Evolutionary conservation across 2,797 vertebrate species (phyloP).

Genomic region (Parambassis ranga): DNA sequence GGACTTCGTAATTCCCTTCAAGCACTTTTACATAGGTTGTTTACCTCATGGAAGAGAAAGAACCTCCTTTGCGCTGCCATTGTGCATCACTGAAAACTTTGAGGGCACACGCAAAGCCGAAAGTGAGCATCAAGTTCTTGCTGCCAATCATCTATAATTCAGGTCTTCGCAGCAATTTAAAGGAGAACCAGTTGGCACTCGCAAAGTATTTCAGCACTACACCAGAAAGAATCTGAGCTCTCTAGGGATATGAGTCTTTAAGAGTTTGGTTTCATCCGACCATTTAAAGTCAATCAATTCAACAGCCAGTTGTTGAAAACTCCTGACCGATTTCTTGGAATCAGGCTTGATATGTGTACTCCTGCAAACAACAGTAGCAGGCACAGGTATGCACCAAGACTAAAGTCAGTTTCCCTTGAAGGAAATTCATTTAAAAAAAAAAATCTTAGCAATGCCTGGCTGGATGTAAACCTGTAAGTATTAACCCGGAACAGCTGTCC

Average conservation of each 20-base stretch:
- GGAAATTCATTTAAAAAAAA: constrained; percentile 47
- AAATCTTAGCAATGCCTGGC: constrained; percentile 48
- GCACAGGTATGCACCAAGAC: constrained; percentile 35
- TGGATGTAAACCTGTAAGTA: constrained; percentile 72
- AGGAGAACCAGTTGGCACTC: constrained; percentile 43
- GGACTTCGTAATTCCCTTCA: constrained; percentile 40
- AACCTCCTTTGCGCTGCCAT: background rate
- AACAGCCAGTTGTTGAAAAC: constrained; percentile 37
- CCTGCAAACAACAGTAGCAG: constrained; percentile 46
- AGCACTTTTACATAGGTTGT: constrained; percentile 1
- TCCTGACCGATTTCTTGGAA: constrained; percentile 35
- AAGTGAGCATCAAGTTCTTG: constrained; percentile 36
- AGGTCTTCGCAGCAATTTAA: constrained; percentile 49
- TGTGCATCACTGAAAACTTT: constrained; percentile 24
- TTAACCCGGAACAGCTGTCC: constrained; percentile 79
- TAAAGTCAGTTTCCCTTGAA: constrained; percentile 42
- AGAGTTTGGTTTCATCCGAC: constrained; percentile 50
- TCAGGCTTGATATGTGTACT: constrained; percentile 16
- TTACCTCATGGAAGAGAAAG: constrained; percentile 14
- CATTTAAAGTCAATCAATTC: constrained; percentile 51
- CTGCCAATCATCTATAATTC: constrained; percentile 51
- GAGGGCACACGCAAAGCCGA: constrained; percentile 17
- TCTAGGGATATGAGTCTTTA: constrained; percentile 23
- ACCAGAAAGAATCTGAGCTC: constrained; percentile 32
- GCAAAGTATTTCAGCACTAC: constrained; percentile 30